phyloP scores from a whole-genome alignment of 2,797 vertebrate genomes.

The Channa striata region DNA sequence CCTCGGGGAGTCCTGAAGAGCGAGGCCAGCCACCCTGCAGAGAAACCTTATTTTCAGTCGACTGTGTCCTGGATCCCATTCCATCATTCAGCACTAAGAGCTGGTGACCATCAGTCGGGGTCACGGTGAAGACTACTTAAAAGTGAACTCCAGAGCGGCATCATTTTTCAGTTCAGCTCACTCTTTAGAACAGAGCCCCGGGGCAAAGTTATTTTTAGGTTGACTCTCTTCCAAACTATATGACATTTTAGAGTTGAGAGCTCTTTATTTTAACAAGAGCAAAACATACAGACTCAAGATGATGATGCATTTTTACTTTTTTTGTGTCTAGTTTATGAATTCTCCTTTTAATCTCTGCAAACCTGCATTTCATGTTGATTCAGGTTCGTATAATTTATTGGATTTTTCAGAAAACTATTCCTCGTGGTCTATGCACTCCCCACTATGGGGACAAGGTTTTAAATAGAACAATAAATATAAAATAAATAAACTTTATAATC shows the following conservation, averaged over 20 bases:
- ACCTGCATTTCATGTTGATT: background rate
- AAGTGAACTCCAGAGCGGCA: background rate
- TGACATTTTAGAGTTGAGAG: background rate
- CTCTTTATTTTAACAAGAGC: too few relatives aligned
- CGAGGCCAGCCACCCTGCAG: constrained; percentile 29
- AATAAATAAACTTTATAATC: too few relatives aligned
- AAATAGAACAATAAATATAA: too few relatives aligned
- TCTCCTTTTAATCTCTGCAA: background rate
- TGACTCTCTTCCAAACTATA: background rate
- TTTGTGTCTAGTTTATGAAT: too few relatives aligned
- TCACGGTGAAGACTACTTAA: constrained; percentile 22
- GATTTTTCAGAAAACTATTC: background rate
- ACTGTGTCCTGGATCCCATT: constrained; percentile 8
- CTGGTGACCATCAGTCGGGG: background rate
- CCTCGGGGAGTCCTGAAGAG: constrained; percentile 7
- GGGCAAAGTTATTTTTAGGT: background rate
- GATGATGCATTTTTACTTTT: too few relatives aligned
- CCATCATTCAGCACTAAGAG: too few relatives aligned
- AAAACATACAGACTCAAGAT: too few relatives aligned
- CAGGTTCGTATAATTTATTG: background rate
- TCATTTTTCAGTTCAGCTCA: background rate
- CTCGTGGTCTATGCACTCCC: too few relatives aligned
- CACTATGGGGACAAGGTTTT: too few relatives aligned
- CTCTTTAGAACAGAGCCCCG: background rate
- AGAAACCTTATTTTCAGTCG: constrained; percentile 29